Conservation (phyloP, 2,797 vertebrate species). For the Myotis pilosus region DNA sequence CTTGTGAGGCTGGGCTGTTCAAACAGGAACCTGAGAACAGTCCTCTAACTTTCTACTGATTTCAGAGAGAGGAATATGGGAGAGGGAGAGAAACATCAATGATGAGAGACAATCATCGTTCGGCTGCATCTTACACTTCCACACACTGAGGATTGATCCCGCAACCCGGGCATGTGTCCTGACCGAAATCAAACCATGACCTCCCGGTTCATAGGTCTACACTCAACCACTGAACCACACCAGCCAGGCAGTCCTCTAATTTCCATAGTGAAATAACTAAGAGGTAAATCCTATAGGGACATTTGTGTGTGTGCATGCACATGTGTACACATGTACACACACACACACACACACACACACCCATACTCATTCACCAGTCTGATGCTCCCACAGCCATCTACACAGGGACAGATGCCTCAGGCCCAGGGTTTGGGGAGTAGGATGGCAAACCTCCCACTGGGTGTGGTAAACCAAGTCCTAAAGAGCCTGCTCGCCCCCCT, state of each 20-base stretch:
- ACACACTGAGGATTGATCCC: too few species aligned
- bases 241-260: neutral
- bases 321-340: rapidly evolving
- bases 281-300: neutral
- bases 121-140: too few species aligned
- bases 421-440: neutral
- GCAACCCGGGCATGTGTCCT: too few species aligned
- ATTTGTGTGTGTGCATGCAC: neutral
- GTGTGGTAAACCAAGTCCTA: neutral
- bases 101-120: too few species aligned
- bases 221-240: too few species aligned
- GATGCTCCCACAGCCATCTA: neutral
- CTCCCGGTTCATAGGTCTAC: too few species aligned
- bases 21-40: neutral
- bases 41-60: neutral
- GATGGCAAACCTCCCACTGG: neutral
- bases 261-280: neutral
- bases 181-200: too few species aligned
- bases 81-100: too few species aligned
- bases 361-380: neutral
- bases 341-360: too few species aligned
- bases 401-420: neutral
- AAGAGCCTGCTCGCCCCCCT: neutral
- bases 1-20: neutral
- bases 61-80: too few species aligned